phyloP scores from a whole-genome alignment of 2,797 vertebrate species.

The Aselliscus stoliczkanus region DNA sequence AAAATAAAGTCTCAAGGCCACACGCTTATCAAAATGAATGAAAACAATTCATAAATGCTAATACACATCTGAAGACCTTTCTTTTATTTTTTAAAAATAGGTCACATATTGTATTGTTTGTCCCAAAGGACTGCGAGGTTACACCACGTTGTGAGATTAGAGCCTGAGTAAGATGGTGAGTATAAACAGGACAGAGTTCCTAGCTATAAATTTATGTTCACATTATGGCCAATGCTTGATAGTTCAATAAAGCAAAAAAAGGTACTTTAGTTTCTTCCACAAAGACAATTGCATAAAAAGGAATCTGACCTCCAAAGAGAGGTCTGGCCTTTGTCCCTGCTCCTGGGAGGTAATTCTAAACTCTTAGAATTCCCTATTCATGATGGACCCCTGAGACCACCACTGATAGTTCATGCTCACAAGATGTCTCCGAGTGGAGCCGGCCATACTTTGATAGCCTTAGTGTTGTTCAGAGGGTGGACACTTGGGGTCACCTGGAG shows the following conservation, averaged over 20 bases:
- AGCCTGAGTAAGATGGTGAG: neutral
- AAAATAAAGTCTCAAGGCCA: neutral
- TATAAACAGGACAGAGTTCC: neutral
- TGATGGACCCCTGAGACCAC: neutral
- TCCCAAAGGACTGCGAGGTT: neutral
- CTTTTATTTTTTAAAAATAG: neutral
- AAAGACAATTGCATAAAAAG: neutral
- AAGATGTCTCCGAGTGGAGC: neutral
- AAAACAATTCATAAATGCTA: conserved; percentile 12
- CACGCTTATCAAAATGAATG: neutral
- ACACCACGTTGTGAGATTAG: neutral
- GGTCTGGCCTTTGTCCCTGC: neutral
- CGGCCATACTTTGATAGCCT: neutral
- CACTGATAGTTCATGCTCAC: neutral
- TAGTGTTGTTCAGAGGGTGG: neutral
- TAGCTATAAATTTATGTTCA: neutral
- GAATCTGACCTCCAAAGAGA: neutral
- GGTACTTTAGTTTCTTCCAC: conserved; percentile 11
- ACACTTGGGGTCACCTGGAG: neutral
- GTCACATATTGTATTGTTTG: neutral
- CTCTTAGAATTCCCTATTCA: neutral
- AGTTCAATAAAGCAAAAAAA: neutral
- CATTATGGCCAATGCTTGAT: neutral
- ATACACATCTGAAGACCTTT: neutral
- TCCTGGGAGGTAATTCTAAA: neutral